Conservation (phyloP, 2,797 vertebrate genomes). For the Pelodytes ibericus region DNA sequence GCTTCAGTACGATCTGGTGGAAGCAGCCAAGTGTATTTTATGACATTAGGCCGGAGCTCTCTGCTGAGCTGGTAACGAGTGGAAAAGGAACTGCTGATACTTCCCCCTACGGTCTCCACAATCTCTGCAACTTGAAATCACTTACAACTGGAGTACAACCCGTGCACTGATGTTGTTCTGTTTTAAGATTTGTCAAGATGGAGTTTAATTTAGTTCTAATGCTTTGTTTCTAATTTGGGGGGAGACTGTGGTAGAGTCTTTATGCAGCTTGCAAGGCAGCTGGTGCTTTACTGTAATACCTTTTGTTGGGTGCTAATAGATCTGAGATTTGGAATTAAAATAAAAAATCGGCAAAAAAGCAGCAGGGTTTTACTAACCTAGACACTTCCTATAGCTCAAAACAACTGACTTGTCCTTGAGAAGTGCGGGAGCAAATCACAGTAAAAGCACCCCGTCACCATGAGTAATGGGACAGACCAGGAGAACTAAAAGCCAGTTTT, state of each 20-base stretch:
- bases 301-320: conserved; percentile 74
- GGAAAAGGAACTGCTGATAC: conserved; percentile 62
- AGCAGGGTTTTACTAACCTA: conserved; percentile 34
- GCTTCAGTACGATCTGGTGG: conserved; percentile 87
- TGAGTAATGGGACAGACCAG: conserved; percentile 38
- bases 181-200: conserved; percentile 69
- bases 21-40: conserved; percentile 92
- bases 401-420: conserved; percentile 12
- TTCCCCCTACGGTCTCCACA: conserved; percentile 67
- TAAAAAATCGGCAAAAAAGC: background rate
- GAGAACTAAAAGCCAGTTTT: conserved; percentile 39
- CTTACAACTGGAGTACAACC: conserved; percentile 79
- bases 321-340: conserved; percentile 17
- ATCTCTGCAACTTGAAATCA: conserved; percentile 78
- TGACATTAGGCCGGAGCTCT: conserved; percentile 89
- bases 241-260: conserved; percentile 24
- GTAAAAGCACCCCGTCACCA: conserved; percentile 33
- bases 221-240: conserved; percentile 49
- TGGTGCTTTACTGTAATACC: conserved; percentile 80
- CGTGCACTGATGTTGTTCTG: conserved; percentile 66
- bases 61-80: conserved; percentile 85
- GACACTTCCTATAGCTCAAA: conserved; percentile 34
- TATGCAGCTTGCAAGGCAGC: conserved; percentile 70
- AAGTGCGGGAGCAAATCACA: conserved; percentile 20
- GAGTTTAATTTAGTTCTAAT: conserved; percentile 64